Conservation (phyloP, 2,888 invertebrate species). For the Orthosia cruda region DNA sequence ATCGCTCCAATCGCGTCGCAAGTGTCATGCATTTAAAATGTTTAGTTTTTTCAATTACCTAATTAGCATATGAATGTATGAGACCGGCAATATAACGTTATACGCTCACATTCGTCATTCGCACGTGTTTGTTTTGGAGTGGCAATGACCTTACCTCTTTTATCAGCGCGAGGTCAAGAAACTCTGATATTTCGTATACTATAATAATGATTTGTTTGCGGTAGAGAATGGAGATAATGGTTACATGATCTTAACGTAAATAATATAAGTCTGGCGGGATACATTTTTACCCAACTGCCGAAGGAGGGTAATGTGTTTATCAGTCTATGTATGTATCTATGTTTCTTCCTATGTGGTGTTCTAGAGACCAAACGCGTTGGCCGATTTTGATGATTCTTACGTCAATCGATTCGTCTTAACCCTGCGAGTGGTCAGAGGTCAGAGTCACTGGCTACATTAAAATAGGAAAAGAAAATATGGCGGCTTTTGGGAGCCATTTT, state of each 20-base stretch:
- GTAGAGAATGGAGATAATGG: background rate
- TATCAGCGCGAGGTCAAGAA: constrained; percentile 56
- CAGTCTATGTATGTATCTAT: no score
- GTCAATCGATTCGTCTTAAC: no score
- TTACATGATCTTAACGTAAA: background rate
- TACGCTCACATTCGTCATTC: constrained; percentile 20
- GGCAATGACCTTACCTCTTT: constrained; percentile 51
- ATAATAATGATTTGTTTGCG: background rate
- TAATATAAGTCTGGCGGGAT: no score
- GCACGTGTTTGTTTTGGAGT: constrained; percentile 33
- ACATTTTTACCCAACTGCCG: no score
- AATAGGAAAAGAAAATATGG: no score
- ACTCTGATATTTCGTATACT: constrained; percentile 31
- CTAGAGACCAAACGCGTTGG: no score
- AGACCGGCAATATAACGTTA: constrained; percentile 17
- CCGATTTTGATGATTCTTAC: no score
- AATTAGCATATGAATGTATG: constrained; percentile 36
- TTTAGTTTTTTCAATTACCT: constrained; percentile 21
- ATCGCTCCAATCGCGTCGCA: background rate
- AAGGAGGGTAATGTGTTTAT: no score
- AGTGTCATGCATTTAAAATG: constrained; percentile 25
- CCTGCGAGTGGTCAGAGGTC: no score
- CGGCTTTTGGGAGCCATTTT: no score
- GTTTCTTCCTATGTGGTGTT: no score
- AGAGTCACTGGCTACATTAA: no score